Evolutionary conservation across 1,140 invertebrate species (phyloP).

Genomic region (Drosophila rhopaloa): DNA sequence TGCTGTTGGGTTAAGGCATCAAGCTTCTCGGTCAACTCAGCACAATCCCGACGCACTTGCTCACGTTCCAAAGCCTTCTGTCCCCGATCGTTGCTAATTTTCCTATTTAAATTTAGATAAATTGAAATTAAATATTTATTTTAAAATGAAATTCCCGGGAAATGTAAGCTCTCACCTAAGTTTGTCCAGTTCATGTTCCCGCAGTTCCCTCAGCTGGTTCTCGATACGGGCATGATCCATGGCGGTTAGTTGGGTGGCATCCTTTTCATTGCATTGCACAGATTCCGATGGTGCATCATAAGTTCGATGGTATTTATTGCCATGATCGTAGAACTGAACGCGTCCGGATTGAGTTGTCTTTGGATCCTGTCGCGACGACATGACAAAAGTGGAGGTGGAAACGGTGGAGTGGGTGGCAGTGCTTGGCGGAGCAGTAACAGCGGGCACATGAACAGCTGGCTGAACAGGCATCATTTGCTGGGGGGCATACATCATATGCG

Average conservation of each 20-base stretch:
- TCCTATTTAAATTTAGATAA: conserved; percentile 12
- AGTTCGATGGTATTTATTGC: conserved; percentile 68
- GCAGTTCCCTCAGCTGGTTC: conserved; percentile 38
- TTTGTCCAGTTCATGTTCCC: conserved; percentile 59
- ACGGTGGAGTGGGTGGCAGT: conserved; percentile 17
- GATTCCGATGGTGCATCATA: conserved; percentile 53
- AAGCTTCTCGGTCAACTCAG: conserved; percentile 68
- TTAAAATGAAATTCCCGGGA: background rate
- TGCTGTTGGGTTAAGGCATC: conserved; percentile 67
- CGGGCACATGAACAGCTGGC: background rate
- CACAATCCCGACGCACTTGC: conserved; percentile 74
- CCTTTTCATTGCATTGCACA: conserved; percentile 45
- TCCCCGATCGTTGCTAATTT: conserved; percentile 62
- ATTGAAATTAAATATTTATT: background rate
- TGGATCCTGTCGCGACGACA: conserved; percentile 5
- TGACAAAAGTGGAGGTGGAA: conserved; percentile 26
- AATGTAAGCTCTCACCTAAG: conserved; percentile 31
- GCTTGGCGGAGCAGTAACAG: conserved; percentile 8
- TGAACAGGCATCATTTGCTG: conserved; percentile 8
- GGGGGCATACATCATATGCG: conserved; percentile 2
- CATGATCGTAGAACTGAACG: conserved; percentile 79
- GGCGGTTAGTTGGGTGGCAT: conserved; percentile 51
- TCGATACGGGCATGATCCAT: conserved; percentile 74
- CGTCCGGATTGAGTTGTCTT: conserved; percentile 9
- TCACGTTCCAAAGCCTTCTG: conserved; percentile 77